phyloP scores from a whole-genome alignment of 2,888 invertebrate genomes.

The Neoscelio sp. region DNA sequence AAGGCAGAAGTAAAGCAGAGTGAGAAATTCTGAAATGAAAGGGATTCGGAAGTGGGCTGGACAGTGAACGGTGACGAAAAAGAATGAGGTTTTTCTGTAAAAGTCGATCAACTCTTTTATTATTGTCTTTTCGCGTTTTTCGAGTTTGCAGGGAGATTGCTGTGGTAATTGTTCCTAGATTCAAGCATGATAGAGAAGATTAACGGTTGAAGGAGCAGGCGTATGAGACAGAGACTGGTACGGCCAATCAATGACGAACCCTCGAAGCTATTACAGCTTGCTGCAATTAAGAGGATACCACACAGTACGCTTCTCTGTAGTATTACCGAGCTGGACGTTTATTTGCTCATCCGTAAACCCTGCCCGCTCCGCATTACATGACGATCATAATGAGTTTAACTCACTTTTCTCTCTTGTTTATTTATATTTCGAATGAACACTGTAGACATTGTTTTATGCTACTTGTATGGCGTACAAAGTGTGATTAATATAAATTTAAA shows the following conservation, averaged over 20 bases:
- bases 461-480: too few species aligned
- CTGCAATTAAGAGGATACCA: conserved; percentile 73
- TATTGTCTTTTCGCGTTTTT: neutral
- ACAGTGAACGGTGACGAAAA: too few species aligned
- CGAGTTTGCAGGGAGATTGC: conserved; percentile 62
- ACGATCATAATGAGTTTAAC: neutral
- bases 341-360: conserved; percentile 9
- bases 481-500: too few species aligned
- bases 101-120: neutral
- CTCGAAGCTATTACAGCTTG: conserved; percentile 70
- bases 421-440: neutral
- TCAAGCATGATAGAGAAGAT: conserved; percentile 10
- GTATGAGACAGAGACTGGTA: conserved; percentile 32
- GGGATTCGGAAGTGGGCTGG: conserved; percentile 7
- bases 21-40: conserved; percentile 1
- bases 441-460: neutral
- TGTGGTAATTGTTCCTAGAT: conserved; percentile 74
- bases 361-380: neutral
- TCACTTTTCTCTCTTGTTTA: neutral
- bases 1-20: conserved; percentile 4
- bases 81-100: neutral
- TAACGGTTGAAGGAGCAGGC: conserved; percentile 21
- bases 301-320: neutral
- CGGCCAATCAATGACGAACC: conserved; percentile 72
- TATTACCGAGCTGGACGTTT: conserved; percentile 2